These are phyloP conservation scores for Urocyon cinereoargenteus DNA, from an alignment of 2,797 vertebrate species.

Conservation along the genomic window DNA sequence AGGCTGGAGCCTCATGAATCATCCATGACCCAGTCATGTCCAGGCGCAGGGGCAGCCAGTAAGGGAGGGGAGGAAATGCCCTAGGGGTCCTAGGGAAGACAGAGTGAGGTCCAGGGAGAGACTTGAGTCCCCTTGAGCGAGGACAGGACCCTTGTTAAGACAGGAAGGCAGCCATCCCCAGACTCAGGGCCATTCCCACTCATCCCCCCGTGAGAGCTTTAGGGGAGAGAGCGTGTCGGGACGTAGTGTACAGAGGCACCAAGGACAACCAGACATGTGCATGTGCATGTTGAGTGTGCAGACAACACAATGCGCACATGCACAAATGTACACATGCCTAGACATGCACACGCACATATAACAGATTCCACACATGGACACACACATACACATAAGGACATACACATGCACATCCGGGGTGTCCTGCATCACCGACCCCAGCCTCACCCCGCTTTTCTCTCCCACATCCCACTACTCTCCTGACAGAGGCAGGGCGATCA, in stretches of 20 bases:
- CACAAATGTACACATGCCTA: neutral
- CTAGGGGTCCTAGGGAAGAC: rapidly evolving
- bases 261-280: neutral
- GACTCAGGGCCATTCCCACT: rapidly evolving
- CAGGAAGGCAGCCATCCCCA: neutral
- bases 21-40: rapidly evolving
- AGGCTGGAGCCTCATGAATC: neutral
- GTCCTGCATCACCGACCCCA: too few relatives aligned
- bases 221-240: neutral
- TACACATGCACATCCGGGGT: too few relatives aligned
- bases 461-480: rapidly evolving
- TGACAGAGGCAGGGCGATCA: neutral
- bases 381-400: neutral
- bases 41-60: neutral
- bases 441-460: too few relatives aligned
- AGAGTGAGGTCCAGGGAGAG: neutral
- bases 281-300: neutral
- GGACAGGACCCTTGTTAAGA: too few relatives aligned
- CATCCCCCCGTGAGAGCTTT: neutral
- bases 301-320: neutral
- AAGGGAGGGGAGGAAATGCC: neutral
- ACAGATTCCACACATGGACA: too few relatives aligned
- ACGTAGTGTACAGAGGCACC: rapidly evolving
- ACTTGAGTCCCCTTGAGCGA: neutral
- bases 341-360: too few relatives aligned